Evolutionary conservation across 2,797 vertebrate genomes (phyloP), one percentile per base, ranked within the genome.

Genomic region (Bovichtus diacanthus): DNA sequence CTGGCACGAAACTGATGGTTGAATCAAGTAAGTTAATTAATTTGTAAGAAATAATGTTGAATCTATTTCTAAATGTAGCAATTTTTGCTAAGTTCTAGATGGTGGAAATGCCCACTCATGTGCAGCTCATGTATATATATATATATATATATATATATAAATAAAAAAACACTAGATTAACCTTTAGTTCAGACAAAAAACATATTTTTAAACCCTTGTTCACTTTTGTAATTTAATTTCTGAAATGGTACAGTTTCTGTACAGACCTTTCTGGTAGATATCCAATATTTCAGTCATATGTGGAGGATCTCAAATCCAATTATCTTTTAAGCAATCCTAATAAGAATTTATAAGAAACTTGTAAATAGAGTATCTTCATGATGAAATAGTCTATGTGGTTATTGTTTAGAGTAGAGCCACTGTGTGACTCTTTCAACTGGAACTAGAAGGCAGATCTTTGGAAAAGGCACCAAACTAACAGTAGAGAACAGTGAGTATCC

Each of bases 1-100:
- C 62, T 47, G 86, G 81, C 21, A 76, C 51, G n/a, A 54, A 59
- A 31, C 59, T 88, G 9, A 65, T 4, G n/a, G 58, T 82, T 15
- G 16, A 61, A 55, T 44, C 66, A 47, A 73, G 81, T 84, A 66
- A 80, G 74, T 64, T 53, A 11, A 71, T 47, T 41, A 0, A 27
- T 58, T 47, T 47, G 2, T n/a, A 18, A 44, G 3, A 51, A 34
- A 43, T 5, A 13, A 67, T 23, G 11, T 9, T 19, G 23, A 21
- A 13, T 21, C n/a, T 9, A 47, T 13, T 18, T 13, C 6, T 7
- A 16, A 7, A 64, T 38, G 10, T 6, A 36, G 1, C 21, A 19
- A 27, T 25, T 38, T 39, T 38, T 15, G 41, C 11, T 19, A 53
- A 2, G 7, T 41, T 29, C 6, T 27, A 19, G 21, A 19, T 0